Conservation (phyloP, 2,888 invertebrate genomes). For the Leucoma salicis region DNA sequence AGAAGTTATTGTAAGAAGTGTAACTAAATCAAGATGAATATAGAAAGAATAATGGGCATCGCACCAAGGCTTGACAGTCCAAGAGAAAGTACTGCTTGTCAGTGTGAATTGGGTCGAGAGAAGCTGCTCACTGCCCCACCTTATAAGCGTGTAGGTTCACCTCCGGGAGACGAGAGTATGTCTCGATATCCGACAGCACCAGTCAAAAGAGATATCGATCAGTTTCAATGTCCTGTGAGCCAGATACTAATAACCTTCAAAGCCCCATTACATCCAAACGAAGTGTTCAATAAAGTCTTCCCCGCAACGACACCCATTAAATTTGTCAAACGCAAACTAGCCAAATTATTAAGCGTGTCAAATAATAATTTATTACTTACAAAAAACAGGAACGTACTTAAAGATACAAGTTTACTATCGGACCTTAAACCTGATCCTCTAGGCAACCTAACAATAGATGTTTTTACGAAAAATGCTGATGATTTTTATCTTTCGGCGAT, state of each 20-base stretch:
- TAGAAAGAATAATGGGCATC: slow-evolving; percentile 47
- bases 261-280: slow-evolving; percentile 61
- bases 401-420: slow-evolving; percentile 60
- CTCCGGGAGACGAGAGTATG: slow-evolving; percentile 46
- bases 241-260: slow-evolving; percentile 68
- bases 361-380: slow-evolving; percentile 64
- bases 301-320: slow-evolving; percentile 68
- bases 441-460: slow-evolving; percentile 67
- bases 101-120: slow-evolving; percentile 72
- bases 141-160: slow-evolving; percentile 44
- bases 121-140: slow-evolving; percentile 72
- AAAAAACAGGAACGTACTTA: slow-evolving; percentile 68
- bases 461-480: slow-evolving; percentile 69
- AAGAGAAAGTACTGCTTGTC: slow-evolving; percentile 57
- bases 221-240: slow-evolving; percentile 65
- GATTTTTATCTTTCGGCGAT: slow-evolving; percentile 64
- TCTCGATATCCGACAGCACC: slow-evolving; percentile 64
- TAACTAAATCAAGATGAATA: slow-evolving; percentile 34
- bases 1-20: neutral
- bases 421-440: slow-evolving; percentile 64
- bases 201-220: slow-evolving; percentile 55
- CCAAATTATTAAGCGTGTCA: slow-evolving; percentile 64
- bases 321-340: slow-evolving; percentile 68
- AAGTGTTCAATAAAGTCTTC: slow-evolving; percentile 70
- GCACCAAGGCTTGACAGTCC: slow-evolving; percentile 46